Evolutionary conservation across 92 coral and sea anemone species (phyloP), one percentile per base, ranked within the genome.

Genomic region (Pocillopora meandrina): DNA sequence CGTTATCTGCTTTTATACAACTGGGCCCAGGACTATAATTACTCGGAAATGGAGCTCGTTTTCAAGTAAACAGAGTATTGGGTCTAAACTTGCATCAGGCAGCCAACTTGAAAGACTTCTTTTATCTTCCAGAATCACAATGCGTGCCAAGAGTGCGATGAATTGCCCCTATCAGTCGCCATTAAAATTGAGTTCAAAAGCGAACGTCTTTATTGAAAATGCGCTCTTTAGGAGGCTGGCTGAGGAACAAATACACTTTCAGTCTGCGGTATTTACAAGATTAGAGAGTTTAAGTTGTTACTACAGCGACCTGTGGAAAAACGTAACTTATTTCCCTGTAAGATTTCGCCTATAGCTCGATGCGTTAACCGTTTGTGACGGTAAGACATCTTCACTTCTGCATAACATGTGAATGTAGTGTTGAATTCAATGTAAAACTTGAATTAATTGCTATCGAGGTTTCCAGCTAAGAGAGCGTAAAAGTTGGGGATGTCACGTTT

Each of bases 131-230:
- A 77, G 69, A 84, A 78, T 74, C 94, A 91, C 80, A 58, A 20
- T 76, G 60, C 75, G 82, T 61, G 81, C 86, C 90, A 88, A 84
- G 71, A 52, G 83, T 64, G 17, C 31, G 90, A 75, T 88, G 88
- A 88, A 88, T 91, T 91, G 85, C 90, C 81, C 84, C 85, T 89
- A 91, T 91, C 94, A 61, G 15, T 71, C 67, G 31, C 31, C 31
- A 62, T 76, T 78, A 86, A 89, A 89, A 85, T 61, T 75, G 70
- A 89, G 92, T 92, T 91, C 93, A 89, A 92, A 94, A 75, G 95
- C 80, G 52, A 80, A 89, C 98, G 95, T 87, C 92, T 58, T 85
- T 65, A 89, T 93, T 89, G 87, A 76, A 63, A 70, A 91, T 91
- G 82, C 97, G 72, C 74, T 68, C 19, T 47, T 76, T 79, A 81